phyloP scores from a whole-genome alignment of 2,797 vertebrate species.

The Phalloptychus januarius region DNA sequence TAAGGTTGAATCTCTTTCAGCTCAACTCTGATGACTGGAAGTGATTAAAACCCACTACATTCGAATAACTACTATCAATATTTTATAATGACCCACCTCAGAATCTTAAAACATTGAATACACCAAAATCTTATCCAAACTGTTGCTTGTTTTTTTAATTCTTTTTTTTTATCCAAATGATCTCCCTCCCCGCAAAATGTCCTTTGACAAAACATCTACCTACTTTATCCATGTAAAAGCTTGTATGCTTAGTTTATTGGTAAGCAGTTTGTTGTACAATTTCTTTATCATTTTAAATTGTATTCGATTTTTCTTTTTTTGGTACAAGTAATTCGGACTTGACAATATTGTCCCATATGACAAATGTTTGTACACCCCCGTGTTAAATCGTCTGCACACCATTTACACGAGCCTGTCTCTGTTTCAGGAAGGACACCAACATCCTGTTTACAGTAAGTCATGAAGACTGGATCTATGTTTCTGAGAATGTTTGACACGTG shows the following conservation, averaged over 20 bases:
- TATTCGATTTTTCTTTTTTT: not conserved
- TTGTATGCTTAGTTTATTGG: not conserved
- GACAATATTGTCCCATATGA: not conserved
- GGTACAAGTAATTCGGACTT: not conserved
- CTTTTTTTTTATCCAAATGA: too few species aligned
- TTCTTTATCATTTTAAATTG: not conserved
- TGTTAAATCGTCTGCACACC: not conserved
- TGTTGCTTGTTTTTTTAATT: too few species aligned
- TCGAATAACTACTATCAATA: too few species aligned
- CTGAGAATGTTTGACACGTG: not conserved
- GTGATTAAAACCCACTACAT: too few species aligned
- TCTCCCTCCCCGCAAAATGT: too few species aligned
- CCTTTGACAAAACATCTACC: too few species aligned
- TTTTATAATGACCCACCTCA: too few species aligned
- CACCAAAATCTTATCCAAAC: too few species aligned
- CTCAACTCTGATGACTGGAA: too few species aligned
- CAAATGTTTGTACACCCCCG: not conserved
- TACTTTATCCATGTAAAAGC: too few species aligned
- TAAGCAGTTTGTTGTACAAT: not conserved
- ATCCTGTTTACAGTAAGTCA: constrained; percentile 13
- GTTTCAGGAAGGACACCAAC: not conserved
- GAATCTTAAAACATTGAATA: too few species aligned
- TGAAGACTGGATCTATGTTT: not conserved
- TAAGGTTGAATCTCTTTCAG: too few species aligned
- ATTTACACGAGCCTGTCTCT: not conserved